Base-by-base conservation (phyloP, 64 coral and sea anemone genomes). In the Platygyra sinensis region DNA sequence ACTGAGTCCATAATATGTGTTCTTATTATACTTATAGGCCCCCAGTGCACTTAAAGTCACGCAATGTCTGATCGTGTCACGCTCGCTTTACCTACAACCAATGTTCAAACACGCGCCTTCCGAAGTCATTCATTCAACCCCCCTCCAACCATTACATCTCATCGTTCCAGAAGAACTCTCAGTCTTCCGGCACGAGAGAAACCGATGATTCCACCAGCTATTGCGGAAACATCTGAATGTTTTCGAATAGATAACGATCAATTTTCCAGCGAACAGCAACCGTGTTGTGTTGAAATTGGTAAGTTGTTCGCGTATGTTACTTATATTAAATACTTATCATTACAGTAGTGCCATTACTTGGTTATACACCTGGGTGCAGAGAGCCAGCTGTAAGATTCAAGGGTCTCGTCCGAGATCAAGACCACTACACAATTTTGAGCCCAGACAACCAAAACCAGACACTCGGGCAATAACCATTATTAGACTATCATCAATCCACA, bases 171-270 rank as follows among this genome's bases (percentile, higher is more conserved):
- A 32, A 31, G 92, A 77, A 94, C 92, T 3, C 82, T 94, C 10
- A 94, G 92, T 57, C 88, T 94, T 76, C 92, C 92, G 19, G 87
- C 86, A 42, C 92, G 92, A 85, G 92, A 94, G 72, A 94, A 94
- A 31, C 92, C 92, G 22, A 59, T 63, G 10, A 94, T 94, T 72
- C 87, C 86, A 24, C 92, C 86, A 15, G 52, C n/a, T 3, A 76
- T 77, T 52, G 30, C 61, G 38, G 79, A 84, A 77, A 89, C 24
- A 83, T 9, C 54, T 31, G 63, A 80, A 67, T 33, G 19, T 31
- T 57, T 78, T 32, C 60, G 17, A 16, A 19, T 13, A 18, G 20
- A 16, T 25, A 42, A 60, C 60, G 30, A 52, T 5, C 55, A 75
- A 19, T 27, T 20, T 67, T 77, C 15, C 25, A 30, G 28, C 17